Conservation (phyloP, 2,888 invertebrate genomes). For the Stenodera caucasica region DNA sequence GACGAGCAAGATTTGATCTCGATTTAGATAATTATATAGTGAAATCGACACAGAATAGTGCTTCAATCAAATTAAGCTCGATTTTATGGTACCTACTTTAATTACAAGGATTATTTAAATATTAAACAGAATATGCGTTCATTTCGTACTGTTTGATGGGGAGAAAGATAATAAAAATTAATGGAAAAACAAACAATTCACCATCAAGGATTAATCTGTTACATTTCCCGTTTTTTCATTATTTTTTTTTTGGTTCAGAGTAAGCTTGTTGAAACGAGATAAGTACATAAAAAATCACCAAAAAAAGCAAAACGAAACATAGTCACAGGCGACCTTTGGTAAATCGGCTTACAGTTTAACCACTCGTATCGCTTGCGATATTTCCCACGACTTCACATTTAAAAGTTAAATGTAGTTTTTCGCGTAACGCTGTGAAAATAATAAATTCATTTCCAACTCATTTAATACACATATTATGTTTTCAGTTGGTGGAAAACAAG, state of each 20-base stretch:
- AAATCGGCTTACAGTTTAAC: conserved; percentile 1
- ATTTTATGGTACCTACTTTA: too few species aligned
- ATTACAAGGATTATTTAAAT: too few species aligned
- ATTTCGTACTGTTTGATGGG: neutral
- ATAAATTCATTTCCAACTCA: too few species aligned
- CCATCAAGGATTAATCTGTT: neutral
- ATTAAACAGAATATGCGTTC: too few species aligned
- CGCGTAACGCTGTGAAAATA: too few species aligned
- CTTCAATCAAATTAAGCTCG: too few species aligned
- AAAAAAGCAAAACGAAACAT: neutral
- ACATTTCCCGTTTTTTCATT: neutral
- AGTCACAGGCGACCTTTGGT: neutral
- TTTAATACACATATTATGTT: too few species aligned
- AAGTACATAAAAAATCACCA: neutral
- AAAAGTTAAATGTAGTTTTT: neutral
- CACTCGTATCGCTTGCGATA: neutral
- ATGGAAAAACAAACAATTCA: neutral
- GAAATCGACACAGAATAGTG: too few species aligned
- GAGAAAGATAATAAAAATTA: neutral
- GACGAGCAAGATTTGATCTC: too few species aligned
- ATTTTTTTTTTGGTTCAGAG: neutral
- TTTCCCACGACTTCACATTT: neutral
- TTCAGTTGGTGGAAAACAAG: too few species aligned
- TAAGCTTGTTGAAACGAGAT: neutral
- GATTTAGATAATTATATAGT: too few species aligned